Evolutionary conservation across 2,888 invertebrate species (phyloP).

Genomic region (Nasonia oneida): DNA sequence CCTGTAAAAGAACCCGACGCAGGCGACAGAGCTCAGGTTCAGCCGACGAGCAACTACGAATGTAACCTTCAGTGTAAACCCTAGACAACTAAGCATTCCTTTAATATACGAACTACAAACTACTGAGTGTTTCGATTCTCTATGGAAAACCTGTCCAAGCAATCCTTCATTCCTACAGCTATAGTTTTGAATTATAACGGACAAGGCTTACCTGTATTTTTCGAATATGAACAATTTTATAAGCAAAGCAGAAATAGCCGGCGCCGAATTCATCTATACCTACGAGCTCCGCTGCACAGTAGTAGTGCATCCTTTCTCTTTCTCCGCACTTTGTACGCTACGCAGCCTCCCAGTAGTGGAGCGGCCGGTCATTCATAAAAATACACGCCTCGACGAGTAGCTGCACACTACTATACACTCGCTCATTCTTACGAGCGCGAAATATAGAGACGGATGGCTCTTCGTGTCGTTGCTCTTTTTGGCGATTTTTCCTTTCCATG

Average conservation of each 20-base stretch:
- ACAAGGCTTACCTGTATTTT: too few relatives aligned
- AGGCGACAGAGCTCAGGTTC: too few relatives aligned
- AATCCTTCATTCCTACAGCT: too few relatives aligned
- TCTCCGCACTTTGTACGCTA: conserved; percentile 9
- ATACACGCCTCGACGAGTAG: conserved; percentile 66
- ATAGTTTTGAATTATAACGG: too few relatives aligned
- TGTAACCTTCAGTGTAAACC: too few relatives aligned
- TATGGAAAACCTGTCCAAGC: too few relatives aligned
- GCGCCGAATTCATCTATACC: conserved; percentile 5
- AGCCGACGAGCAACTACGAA: too few relatives aligned
- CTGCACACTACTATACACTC: background rate
- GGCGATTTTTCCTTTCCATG: background rate
- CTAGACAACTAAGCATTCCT: too few relatives aligned
- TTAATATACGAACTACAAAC: too few relatives aligned
- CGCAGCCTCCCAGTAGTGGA: background rate
- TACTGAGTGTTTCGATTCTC: too few relatives aligned
- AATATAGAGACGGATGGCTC: conserved; percentile 26
- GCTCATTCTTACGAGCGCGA: conserved; percentile 20
- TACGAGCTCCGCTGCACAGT: background rate
- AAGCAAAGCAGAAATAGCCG: background rate
- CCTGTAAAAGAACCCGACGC: too few relatives aligned
- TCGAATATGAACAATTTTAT: background rate
- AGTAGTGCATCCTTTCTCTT: conserved; percentile 49
- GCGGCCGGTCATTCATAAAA: conserved; percentile 76
- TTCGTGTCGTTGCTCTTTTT: background rate